Percentiles rank a stretch among this genome's conserved stretches.
Evolutionary conservation across 2,797 vertebrate genomes (phyloP).

Genomic region (Falco columbarius): DNA sequence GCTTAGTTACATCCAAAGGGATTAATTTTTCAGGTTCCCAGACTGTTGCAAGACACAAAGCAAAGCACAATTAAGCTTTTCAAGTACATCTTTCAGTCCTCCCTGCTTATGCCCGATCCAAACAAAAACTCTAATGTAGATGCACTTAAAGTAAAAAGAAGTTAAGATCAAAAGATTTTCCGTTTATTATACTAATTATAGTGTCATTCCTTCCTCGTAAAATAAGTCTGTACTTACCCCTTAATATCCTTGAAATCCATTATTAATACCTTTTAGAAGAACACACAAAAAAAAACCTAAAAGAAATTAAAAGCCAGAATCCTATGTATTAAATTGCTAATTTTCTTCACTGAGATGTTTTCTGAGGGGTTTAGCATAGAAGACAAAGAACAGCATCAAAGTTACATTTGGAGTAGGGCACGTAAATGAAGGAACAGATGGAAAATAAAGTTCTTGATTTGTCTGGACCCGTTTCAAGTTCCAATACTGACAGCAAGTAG

Average conservation of each 20-base stretch:
- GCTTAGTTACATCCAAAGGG: background rate
- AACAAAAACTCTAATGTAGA: background rate
- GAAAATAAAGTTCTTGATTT: slow-evolving; percentile 39
- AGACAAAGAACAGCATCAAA: slow-evolving; percentile 20
- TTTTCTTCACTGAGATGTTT: background rate
- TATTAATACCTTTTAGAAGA: background rate
- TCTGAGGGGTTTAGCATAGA: background rate
- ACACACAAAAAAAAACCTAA: background rate
- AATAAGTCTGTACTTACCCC: background rate
- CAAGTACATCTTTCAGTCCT: background rate
- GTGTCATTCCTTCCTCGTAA: background rate
- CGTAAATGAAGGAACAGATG: slow-evolving; percentile 52
- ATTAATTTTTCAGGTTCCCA: background rate
- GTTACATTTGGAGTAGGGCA: background rate
- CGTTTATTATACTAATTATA: background rate
- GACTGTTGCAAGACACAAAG: background rate
- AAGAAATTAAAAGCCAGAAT: background rate
- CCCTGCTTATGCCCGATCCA: background rate
- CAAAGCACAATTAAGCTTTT: background rate
- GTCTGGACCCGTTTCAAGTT: slow-evolving; percentile 26
- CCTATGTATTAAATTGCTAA: background rate
- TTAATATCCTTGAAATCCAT: background rate
- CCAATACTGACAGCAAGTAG: background rate
- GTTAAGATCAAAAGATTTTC: background rate
- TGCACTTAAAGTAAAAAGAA: background rate